phyloP scores from a whole-genome alignment of 2,888 invertebrate species.

The Ophion obscuratus region DNA sequence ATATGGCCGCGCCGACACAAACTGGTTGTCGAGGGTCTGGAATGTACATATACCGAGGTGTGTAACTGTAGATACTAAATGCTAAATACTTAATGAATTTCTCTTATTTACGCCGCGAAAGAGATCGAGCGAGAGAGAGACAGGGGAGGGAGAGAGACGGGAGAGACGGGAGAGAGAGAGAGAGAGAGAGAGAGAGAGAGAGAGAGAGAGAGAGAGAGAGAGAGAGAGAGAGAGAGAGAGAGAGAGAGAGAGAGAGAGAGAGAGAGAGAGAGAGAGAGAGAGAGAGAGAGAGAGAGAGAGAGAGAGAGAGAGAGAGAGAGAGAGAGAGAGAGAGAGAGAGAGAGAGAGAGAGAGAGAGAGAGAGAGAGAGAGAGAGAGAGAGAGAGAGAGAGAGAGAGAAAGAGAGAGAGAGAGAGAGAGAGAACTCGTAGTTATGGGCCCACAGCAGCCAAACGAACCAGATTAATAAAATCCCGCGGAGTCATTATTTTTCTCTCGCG shows the following conservation, averaged over 20 bases:
- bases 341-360: slow-evolving; percentile 3
- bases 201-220: neutral
- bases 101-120: slow-evolving; percentile 68
- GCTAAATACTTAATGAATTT: slow-evolving; percentile 76
- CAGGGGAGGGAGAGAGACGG: neutral
- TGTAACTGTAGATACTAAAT: slow-evolving; percentile 70
- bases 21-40: slow-evolving; percentile 69
- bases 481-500: slow-evolving; percentile 67
- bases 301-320: slow-evolving; percentile 2
- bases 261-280: slow-evolving; percentile 3
- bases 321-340: neutral
- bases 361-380: neutral
- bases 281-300: slow-evolving; percentile 1
- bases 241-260: neutral
- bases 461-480: slow-evolving; percentile 66
- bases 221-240: slow-evolving; percentile 8
- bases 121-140: slow-evolving; percentile 17
- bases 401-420: neutral
- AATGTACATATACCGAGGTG: slow-evolving; percentile 66
- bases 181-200: slow-evolving; percentile 14
- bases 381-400: neutral
- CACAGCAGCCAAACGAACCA: slow-evolving; percentile 47
- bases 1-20: slow-evolving; percentile 74
- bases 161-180: neutral
- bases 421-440: slow-evolving; percentile 1